A percentile compares a stretch with the other conserved stretches of the same genome.
These are phyloP conservation scores for Cephus sareptanus DNA, from an alignment of 2,888 invertebrate genomes.

Conservation along the genomic window DNA sequence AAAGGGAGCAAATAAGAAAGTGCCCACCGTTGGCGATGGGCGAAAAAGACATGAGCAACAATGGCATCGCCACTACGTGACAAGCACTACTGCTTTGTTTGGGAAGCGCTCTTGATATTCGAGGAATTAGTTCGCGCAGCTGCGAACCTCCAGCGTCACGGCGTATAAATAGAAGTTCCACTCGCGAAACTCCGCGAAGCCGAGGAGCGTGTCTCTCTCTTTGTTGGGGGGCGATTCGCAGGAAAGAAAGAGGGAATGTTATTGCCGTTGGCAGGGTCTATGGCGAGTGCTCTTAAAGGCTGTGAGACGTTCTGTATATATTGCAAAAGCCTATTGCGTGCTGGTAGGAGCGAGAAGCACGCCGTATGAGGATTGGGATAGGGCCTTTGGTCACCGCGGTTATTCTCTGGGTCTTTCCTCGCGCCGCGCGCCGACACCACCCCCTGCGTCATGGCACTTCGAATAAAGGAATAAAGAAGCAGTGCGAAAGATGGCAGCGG, in stretches of 20 bases:
- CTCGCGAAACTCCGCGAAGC: background rate
- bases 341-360: background rate
- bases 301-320: background rate
- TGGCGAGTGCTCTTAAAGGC: background rate
- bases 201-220: background rate
- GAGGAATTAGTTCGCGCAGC: background rate
- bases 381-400: background rate
- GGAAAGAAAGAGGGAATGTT: background rate
- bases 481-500: slow-evolving; percentile 55
- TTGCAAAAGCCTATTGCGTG: background rate
- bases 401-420: background rate
- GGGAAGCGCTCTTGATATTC: background rate
- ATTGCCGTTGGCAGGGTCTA: background rate
- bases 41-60: background rate
- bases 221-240: background rate
- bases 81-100: background rate
- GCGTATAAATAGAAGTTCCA: background rate
- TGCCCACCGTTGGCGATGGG: background rate
- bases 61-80: background rate
- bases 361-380: background rate
- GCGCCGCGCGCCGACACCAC: slow-evolving; percentile 24
- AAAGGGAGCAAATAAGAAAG: background rate
- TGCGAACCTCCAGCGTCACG: background rate
- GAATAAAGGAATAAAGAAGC: slow-evolving; percentile 4
- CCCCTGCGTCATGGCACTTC: slow-evolving; percentile 24